Base-by-base conservation (phyloP, 2,888 invertebrate species). In the Idaea straminata region DNA sequence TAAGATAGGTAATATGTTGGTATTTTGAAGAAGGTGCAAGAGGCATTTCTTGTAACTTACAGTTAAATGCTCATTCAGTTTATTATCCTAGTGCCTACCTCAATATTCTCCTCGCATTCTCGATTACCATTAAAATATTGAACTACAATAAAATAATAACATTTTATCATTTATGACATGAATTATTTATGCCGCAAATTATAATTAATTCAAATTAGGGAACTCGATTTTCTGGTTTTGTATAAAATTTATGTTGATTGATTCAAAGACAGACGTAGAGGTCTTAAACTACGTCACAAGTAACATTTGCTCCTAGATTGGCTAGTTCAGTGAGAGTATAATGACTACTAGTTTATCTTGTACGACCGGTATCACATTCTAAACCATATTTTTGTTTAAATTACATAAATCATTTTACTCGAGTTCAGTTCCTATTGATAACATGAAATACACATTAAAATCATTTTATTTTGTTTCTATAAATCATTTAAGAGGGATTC, bases 11-110 rank as follows among this genome's bases (percentile, higher is more conserved):
- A 47, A 6, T 13, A 10, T 47, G 25, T 25, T 5, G 25, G 34
- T 63, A 70, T 64, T 62, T 62, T 63, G 69, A 58, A 67, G 69
- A 67, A 65, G 66, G 64, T 64, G 71, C 69, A 72, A 74, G 73
- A 71, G 61, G 35, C 66, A 74, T 73, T 74, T 80, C 77, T 78
- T 76, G 67, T 74, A 72, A 75, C 79, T 76, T 77, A 78, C 71
- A 63, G 63, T 76, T 77, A 81, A 4, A 80, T 73, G 81, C 76
- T 79, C 79, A 13, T 78, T 69, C 80, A 80, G 81, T 81, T 74
- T 67, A 62, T 68, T 64, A 65, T 64, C 64, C 64, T 66, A 57
- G 62, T 73, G 66, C 69, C 73, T 75, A 73, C 73, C 72, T 72
- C 72, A 73, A 74, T 72, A 70, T 62, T 57, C 64, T 67, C 71